Evolutionary conservation across 2,797 vertebrate species (phyloP), one percentile per base, ranked within the genome.

Genomic region (Poecilia gillii): DNA sequence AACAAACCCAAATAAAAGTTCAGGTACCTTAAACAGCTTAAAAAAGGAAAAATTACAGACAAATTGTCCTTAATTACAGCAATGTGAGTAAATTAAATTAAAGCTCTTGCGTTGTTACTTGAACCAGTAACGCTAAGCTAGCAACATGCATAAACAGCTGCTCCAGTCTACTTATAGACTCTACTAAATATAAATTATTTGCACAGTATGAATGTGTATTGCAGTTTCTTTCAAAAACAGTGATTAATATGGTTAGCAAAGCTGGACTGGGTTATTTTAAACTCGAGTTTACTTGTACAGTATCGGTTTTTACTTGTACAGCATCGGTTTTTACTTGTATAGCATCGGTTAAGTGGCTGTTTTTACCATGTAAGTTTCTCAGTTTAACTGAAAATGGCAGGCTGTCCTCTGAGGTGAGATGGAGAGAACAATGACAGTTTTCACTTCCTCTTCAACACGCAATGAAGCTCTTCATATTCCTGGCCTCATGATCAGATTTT

Each of bases 371-470:
- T 4, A 66, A 0, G 2, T 71, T 84, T 85, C 80, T 76, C 16
- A 20, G 39, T 81, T 77, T 20, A 76, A 78, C 51, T 4, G 1
- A 7, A 51, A 51, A 51, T 18, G 55, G 73, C 68, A 45, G 46
- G 76, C 62, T 68, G 57, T 4, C 23, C 41, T 68, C 53, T 66
- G 45, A 83, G n/a, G 36, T 76, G 33, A 83, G 59, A 76, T 8
- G 36, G 36, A 45, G 25, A 59, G 20, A 74, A 33, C 39, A 66
- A 66, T 12, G 28, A 72, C 33, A 3, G 74, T 23, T 71, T 81
- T 70, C 0, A 74, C 75, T 81, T 82, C 36, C 45, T 18, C n/a
- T 71, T 72, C 4, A 18, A 68, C 64, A 25, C 7, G 20, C 25
- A 8, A 5, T n/a, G 41, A 45, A n/a, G n/a, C 23, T n/a, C 41